Conservation (phyloP, 2,888 invertebrate species). For the Conomelus anceps region DNA sequence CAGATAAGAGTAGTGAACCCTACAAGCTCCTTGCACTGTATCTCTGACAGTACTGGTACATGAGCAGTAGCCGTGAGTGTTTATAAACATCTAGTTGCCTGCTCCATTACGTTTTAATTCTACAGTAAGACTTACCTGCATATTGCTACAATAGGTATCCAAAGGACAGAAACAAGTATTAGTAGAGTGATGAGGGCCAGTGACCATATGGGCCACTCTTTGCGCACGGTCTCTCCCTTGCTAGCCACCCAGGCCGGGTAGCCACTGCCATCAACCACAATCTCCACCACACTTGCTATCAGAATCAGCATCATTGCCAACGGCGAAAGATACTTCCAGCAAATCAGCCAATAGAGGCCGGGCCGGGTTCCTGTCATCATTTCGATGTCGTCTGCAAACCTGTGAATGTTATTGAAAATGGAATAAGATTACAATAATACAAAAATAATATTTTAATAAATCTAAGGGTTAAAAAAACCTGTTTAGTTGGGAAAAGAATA, state of each 20-base stretch:
- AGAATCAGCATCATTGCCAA: slow-evolving; percentile 81
- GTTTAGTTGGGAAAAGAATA: too few species aligned
- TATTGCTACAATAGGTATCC: slow-evolving; percentile 80
- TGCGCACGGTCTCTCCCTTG: slow-evolving; percentile 63
- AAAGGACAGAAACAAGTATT: slow-evolving; percentile 72
- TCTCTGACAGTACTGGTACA: too few species aligned
- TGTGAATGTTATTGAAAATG: slow-evolving; percentile 39
- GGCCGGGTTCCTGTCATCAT: slow-evolving; percentile 89
- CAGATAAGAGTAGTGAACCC: too few species aligned
- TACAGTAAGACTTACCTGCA: slow-evolving; percentile 54
- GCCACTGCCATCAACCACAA: slow-evolving; percentile 70
- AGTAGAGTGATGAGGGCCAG: slow-evolving; percentile 64
- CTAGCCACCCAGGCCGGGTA: slow-evolving; percentile 77
- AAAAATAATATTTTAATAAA: too few species aligned
- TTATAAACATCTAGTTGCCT: too few species aligned
- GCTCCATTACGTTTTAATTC: too few species aligned
- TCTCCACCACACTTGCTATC: slow-evolving; percentile 73
- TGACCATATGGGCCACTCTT: slow-evolving; percentile 85
- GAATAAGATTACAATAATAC: too few species aligned
- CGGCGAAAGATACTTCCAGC: slow-evolving; percentile 92
- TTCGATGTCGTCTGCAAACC: slow-evolving; percentile 90
- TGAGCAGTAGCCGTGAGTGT: too few species aligned
- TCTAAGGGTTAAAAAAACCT: too few species aligned
- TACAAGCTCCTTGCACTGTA: too few species aligned
- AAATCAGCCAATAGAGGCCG: slow-evolving; percentile 83